Conservation (phyloP, 2,888 invertebrate genomes). For the Choreutis nemorana region DNA sequence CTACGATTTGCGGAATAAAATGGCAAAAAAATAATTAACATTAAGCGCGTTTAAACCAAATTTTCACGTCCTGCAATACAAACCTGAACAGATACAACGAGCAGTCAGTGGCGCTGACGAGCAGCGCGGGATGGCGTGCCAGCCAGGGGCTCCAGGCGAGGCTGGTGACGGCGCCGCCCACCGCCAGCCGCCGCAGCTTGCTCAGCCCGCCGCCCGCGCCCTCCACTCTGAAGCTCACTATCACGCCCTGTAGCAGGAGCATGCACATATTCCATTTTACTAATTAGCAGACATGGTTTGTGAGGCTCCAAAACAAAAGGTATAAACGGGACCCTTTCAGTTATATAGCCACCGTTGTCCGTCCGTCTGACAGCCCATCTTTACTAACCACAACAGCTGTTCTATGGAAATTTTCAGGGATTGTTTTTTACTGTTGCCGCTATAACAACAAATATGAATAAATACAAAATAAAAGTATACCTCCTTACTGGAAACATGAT, state of each 20-base stretch:
- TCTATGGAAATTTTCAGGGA: no score
- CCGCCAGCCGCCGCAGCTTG: slow-evolving; percentile 71
- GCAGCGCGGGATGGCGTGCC: slow-evolving; percentile 79
- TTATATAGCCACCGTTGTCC: no score
- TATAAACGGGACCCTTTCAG: no score
- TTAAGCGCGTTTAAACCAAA: slow-evolving; percentile 52
- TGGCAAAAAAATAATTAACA: not conserved
- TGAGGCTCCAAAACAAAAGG: no score
- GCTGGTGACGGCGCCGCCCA: slow-evolving; percentile 74
- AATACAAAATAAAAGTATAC: no score
- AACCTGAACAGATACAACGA: slow-evolving; percentile 72
- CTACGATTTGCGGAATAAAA: not conserved
- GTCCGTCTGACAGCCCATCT: no score
- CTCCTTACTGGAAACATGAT: no score
- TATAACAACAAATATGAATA: no score
- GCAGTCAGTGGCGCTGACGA: slow-evolving; percentile 81
- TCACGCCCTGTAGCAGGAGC: slow-evolving; percentile 57
- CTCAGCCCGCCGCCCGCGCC: slow-evolving; percentile 71
- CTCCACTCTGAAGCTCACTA: slow-evolving; percentile 75
- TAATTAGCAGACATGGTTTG: no score
- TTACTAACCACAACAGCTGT: no score
- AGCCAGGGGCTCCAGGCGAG: slow-evolving; percentile 85
- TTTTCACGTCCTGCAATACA: slow-evolving; percentile 22
- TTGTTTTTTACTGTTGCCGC: no score
- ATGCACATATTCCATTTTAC: not conserved